Conservation (phyloP, 2,888 invertebrate species). For the Pristionchus arcanus region DNA sequence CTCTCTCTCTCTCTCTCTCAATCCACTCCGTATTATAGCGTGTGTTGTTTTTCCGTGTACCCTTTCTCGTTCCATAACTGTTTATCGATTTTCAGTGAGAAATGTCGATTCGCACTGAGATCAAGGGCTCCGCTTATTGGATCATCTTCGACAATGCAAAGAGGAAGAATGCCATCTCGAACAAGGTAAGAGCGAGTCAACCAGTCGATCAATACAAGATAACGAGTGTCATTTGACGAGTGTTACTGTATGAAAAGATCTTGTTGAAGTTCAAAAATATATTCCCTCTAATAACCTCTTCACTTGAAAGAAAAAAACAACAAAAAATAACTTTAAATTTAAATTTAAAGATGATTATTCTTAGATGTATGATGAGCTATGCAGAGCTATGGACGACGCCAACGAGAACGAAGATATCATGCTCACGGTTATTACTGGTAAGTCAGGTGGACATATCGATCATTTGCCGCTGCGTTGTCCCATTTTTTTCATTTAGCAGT, state of each 20-base stretch:
- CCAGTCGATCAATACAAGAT: not conserved
- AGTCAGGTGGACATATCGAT: not conserved
- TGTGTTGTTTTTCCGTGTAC: not conserved
- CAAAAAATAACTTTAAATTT: not conserved
- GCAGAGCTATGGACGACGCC: constrained; percentile 44
- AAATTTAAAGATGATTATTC: not conserved
- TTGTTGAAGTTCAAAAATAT: no score
- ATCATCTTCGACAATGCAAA: constrained; percentile 35
- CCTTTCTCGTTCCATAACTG: not conserved
- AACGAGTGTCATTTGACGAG: not conserved
- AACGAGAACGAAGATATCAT: constrained; percentile 37
- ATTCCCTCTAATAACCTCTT: not conserved
- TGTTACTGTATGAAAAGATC: not conserved
- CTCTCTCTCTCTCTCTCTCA: not conserved
- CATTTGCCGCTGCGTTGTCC: not conserved
- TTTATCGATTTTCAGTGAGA: not conserved
- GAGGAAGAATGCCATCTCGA: constrained; percentile 51
- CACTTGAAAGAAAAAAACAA: not conserved
- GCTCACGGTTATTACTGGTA: constrained; percentile 48
- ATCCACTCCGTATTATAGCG: not conserved
- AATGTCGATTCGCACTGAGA: constrained; percentile 31
- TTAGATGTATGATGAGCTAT: constrained; percentile 52
- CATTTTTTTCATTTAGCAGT: not conserved
- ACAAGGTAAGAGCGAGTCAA: not conserved
- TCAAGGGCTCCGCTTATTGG: constrained; percentile 39